A percentile compares a stretch with the other conserved stretches of the same genome.
Evolutionary conservation across 2,888 invertebrate genomes (phyloP).

Genomic region (Melieria picta): DNA sequence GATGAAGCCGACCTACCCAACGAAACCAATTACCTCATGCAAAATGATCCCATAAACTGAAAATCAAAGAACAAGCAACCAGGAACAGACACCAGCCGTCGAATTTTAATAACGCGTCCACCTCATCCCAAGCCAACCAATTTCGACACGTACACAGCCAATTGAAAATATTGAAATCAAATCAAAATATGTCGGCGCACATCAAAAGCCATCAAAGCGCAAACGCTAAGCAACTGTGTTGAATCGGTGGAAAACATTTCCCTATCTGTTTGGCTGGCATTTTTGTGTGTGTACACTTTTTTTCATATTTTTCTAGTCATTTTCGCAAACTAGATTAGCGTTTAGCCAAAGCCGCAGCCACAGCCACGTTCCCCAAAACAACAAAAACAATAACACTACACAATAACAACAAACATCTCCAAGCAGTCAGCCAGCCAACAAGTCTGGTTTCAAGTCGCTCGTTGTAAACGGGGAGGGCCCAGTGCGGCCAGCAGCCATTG

Average conservation of each 20-base stretch:
- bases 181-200: slow-evolving; percentile 47
- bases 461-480: too few species aligned
- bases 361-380: background rate
- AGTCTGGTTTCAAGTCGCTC: slow-evolving; percentile 1
- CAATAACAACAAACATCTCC: background rate
- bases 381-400: slow-evolving; percentile 4
- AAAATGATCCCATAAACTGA: too few species aligned
- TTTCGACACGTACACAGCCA: background rate
- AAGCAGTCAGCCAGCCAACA: slow-evolving; percentile 18
- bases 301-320: background rate
- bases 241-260: slow-evolving; percentile 47
- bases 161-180: slow-evolving; percentile 39
- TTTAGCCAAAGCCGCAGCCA: slow-evolving; percentile 15
- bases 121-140: too few species aligned
- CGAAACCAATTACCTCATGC: too few species aligned
- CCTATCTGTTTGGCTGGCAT: slow-evolving; percentile 11
- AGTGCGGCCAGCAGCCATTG: slow-evolving; percentile 22
- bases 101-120: too few species aligned
- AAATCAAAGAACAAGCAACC: too few species aligned
- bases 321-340: slow-evolving; percentile 22
- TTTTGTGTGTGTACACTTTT: too few species aligned
- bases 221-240: slow-evolving; percentile 47
- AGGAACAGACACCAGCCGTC: too few species aligned
- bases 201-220: slow-evolving; percentile 42
- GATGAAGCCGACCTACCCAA: too few species aligned